Conservation (phyloP, 2,797 vertebrate species). For the Lerista edwardsae region DNA sequence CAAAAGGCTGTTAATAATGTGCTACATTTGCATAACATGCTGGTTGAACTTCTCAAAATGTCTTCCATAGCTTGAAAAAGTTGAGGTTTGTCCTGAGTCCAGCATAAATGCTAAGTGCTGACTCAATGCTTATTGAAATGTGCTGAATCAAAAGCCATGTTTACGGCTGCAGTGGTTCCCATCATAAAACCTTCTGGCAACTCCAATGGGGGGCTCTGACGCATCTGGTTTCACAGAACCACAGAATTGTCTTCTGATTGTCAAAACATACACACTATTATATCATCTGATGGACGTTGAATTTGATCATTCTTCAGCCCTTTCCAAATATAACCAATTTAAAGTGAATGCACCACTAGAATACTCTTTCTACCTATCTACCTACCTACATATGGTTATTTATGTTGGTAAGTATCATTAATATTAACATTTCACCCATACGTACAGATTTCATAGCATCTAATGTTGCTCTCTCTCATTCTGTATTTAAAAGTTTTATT, state of each 20-base stretch:
- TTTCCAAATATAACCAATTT: not conserved
- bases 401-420: not conserved
- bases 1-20: too few species aligned
- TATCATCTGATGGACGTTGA: not conserved
- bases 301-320: not conserved
- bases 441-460: too few species aligned
- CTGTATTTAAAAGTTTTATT: too few species aligned
- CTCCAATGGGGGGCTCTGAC: not conserved
- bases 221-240: constrained; percentile 32
- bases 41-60: too few species aligned
- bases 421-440: not conserved
- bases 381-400: not conserved
- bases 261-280: not conserved
- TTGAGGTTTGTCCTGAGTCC: not conserved
- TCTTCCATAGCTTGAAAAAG: too few species aligned
- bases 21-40: too few species aligned
- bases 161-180: not conserved
- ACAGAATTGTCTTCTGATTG: not conserved
- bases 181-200: not conserved
- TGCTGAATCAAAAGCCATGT: constrained; percentile 10
- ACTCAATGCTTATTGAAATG: constrained; percentile 22
- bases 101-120: too few species aligned
- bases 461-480: too few species aligned
- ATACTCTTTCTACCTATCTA: not conserved
- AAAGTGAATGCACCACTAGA: not conserved